A percentile compares a stretch with the other conserved stretches of the same genome.
Conservation (phyloP, 1,140 invertebrate genomes). For the Pogonomyrmex barbatus region DNA sequence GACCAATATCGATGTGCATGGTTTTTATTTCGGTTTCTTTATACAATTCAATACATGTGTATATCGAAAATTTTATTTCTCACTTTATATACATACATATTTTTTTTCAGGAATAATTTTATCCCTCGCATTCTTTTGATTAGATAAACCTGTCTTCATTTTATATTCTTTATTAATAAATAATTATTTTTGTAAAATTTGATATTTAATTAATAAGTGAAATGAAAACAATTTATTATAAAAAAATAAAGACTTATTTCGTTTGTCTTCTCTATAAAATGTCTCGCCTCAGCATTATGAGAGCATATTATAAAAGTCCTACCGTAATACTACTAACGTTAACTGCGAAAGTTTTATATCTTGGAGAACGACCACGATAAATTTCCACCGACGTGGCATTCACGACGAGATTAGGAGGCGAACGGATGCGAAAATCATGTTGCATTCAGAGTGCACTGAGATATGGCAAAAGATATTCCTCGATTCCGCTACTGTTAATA, state of each 20-base stretch:
- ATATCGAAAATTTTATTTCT: too few species aligned
- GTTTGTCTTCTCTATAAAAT: background rate
- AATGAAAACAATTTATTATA: background rate
- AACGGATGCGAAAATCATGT: conserved; percentile 53
- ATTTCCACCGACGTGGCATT: conserved; percentile 27
- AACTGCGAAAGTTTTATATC: conserved; percentile 56
- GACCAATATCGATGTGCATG: conserved; percentile 3
- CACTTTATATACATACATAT: too few species aligned
- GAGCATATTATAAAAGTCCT: background rate
- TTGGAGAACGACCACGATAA: conserved; percentile 29
- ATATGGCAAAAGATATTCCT: background rate
- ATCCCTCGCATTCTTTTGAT: background rate
- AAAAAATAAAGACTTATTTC: background rate
- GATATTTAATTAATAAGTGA: background rate
- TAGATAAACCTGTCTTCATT: background rate
- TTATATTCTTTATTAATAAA: background rate
- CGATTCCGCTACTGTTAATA: background rate
- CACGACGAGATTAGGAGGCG: background rate
- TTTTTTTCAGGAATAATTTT: background rate
- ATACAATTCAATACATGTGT: conserved; percentile 53
- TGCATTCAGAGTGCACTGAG: background rate
- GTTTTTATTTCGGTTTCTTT: background rate
- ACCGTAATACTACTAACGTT: background rate
- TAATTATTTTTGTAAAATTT: background rate
- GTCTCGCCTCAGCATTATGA: conserved; percentile 8